A percentile compares a stretch with the other conserved stretches of the same genome.
phyloP scores from a whole-genome alignment of 2,113 vertebrate species.

The Saguinus imperator region DNA sequence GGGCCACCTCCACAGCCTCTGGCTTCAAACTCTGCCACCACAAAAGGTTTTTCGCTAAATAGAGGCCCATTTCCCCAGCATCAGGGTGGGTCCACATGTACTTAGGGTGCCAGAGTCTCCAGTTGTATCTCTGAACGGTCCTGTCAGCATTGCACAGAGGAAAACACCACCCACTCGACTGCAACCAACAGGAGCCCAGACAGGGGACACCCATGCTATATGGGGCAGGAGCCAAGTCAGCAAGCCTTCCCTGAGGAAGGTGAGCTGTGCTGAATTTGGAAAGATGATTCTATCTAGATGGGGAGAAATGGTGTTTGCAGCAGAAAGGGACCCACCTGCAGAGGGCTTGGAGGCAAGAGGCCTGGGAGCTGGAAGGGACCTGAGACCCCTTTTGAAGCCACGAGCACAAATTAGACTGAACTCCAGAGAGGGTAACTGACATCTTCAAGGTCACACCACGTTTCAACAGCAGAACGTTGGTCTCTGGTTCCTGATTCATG shows the following conservation, averaged over 20 bases:
- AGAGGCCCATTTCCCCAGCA: neutral
- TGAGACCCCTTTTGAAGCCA: neutral
- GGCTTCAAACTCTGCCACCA: neutral
- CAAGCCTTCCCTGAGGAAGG: neutral
- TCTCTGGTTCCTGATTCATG: neutral
- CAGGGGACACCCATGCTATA: rapidly evolving
- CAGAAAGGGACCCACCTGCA: neutral
- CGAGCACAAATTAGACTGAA: neutral
- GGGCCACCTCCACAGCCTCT: neutral
- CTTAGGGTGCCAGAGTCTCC: neutral
- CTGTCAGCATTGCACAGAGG: neutral
- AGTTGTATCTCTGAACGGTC: neutral
- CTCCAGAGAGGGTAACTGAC: neutral
- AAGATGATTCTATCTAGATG: neutral
- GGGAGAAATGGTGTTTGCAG: neutral
- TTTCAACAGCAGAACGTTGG: neutral
- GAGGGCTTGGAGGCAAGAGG: neutral
- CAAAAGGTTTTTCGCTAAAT: rapidly evolving
- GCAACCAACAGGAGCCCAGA: neutral
- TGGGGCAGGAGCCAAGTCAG: neutral
- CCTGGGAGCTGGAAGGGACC: neutral
- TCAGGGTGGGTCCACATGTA: rapidly evolving
- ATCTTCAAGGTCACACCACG: neutral
- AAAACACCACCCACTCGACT: neutral
- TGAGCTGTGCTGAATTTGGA: neutral